These are phyloP conservation scores for Strigops habroptila DNA, from an alignment of 2,113 vertebrate genomes.

Conservation along the genomic window DNA sequence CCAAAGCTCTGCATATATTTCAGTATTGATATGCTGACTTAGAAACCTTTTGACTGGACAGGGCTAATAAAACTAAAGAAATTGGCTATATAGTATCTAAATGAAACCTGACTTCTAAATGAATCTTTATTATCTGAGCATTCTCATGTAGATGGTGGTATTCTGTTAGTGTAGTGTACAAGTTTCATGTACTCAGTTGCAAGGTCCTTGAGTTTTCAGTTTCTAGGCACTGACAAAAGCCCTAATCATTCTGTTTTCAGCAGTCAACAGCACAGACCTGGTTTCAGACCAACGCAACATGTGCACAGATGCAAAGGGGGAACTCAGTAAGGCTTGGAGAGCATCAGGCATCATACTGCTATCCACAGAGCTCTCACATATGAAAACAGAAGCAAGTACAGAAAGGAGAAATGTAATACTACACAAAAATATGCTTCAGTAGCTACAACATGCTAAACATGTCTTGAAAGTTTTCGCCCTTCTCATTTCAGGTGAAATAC, in stretches of 20 bases:
- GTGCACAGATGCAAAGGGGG: neutral
- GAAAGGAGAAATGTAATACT: neutral
- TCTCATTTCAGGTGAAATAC: neutral
- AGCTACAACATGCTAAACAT: neutral
- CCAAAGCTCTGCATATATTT: neutral
- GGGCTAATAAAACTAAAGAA: neutral
- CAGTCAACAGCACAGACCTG: neutral
- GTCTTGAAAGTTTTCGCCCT: neutral
- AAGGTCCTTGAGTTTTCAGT: neutral
- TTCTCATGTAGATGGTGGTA: neutral
- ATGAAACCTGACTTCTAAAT: neutral
- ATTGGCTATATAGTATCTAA: neutral
- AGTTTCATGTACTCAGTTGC: neutral
- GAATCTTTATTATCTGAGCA: neutral
- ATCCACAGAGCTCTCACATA: neutral
- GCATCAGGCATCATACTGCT: neutral
- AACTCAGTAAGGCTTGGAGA: neutral
- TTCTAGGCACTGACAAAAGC: neutral
- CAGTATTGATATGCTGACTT: neutral
- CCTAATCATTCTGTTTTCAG: neutral
- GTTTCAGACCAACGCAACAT: rapidly evolving
- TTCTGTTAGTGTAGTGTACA: neutral
- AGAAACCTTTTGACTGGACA: neutral
- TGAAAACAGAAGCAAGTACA: neutral
- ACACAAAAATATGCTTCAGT: rapidly evolving